These are phyloP conservation scores for Oxygymnocypris stewartii DNA, from an alignment of 2,113 vertebrate genomes.

Conservation along the genomic window DNA sequence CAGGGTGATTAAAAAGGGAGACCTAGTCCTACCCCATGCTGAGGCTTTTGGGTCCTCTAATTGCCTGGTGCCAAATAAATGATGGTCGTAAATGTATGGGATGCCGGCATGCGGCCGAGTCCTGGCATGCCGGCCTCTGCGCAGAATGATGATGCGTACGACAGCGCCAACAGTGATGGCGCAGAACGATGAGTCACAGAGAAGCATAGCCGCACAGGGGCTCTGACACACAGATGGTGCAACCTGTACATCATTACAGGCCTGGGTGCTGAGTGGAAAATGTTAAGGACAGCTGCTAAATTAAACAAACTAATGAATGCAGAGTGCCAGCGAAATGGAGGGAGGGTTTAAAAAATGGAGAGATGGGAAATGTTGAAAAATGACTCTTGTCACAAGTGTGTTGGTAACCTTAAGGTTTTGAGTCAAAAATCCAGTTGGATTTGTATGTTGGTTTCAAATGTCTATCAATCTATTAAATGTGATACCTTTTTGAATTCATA, in stretches of 20 bases:
- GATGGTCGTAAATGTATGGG: constrained; percentile 67
- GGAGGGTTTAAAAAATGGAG: constrained; percentile 54
- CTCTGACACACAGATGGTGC: constrained; percentile 69
- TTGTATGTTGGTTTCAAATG: background rate
- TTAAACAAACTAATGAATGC: constrained; percentile 73
- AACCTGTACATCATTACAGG: constrained; percentile 62
- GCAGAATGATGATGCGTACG: constrained; percentile 50
- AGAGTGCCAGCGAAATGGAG: constrained; percentile 62
- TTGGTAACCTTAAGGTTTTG: background rate
- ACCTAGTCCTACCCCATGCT: constrained; percentile 56
- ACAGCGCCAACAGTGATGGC: constrained; percentile 57
- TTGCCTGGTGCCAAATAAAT: constrained; percentile 70
- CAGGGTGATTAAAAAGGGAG: constrained; percentile 55
- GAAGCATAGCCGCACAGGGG: constrained; percentile 12
- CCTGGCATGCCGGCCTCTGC: background rate
- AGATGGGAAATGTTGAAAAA: constrained; percentile 44
- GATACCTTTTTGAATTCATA: too few relatives aligned
- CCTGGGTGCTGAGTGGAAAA: constrained; percentile 60
- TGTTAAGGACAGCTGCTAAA: constrained; percentile 71
- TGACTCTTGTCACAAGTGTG: constrained; percentile 41
- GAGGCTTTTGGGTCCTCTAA: constrained; percentile 68
- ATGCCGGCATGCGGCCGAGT: background rate
- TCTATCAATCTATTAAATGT: too few relatives aligned
- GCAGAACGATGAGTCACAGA: constrained; percentile 45
- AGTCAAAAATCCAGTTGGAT: background rate